Percentiles rank a stretch among this genome's conserved stretches.
phyloP scores from a whole-genome alignment of 2,797 vertebrate species.

The Diplodus sargus region DNA sequence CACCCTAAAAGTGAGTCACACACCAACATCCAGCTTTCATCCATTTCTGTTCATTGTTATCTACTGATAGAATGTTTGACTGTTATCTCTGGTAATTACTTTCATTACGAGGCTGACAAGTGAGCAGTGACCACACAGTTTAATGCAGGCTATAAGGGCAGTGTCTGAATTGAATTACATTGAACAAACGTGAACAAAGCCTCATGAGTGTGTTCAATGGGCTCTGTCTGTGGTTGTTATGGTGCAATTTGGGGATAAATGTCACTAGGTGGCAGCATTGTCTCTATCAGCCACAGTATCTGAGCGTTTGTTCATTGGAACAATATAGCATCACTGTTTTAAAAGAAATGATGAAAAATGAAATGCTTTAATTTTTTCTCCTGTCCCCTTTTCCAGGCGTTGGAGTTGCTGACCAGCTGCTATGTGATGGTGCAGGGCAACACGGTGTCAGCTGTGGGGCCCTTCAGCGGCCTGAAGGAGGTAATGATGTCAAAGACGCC shows the following conservation, averaged over 20 bases:
- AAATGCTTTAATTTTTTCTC: neutral
- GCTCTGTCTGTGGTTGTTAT: neutral
- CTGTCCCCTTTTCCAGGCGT: slow-evolving; percentile 81
- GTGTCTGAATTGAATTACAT: no score
- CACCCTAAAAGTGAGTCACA: slow-evolving; percentile 90
- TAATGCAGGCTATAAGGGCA: neutral
- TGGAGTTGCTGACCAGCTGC: slow-evolving; percentile 95
- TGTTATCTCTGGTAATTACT: neutral
- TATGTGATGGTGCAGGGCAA: slow-evolving; percentile 99
- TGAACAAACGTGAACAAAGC: no score
- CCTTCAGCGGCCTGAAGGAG: slow-evolving; percentile 94
- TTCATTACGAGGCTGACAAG: neutral
- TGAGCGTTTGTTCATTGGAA: neutral
- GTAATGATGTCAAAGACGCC: slow-evolving; percentile 71
- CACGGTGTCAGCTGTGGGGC: slow-evolving; percentile 94
- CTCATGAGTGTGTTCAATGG: neutral
- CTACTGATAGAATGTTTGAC: neutral
- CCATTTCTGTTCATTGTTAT: neutral
- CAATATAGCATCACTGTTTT: neutral
- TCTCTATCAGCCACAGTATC: neutral
- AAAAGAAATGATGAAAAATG: no score
- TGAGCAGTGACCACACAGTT: neutral
- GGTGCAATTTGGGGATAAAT: neutral
- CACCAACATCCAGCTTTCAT: neutral
- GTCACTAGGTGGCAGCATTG: slow-evolving; percentile 40